Base-by-base conservation (phyloP, 1,140 invertebrate genomes). In the Cydia amplana region DNA sequence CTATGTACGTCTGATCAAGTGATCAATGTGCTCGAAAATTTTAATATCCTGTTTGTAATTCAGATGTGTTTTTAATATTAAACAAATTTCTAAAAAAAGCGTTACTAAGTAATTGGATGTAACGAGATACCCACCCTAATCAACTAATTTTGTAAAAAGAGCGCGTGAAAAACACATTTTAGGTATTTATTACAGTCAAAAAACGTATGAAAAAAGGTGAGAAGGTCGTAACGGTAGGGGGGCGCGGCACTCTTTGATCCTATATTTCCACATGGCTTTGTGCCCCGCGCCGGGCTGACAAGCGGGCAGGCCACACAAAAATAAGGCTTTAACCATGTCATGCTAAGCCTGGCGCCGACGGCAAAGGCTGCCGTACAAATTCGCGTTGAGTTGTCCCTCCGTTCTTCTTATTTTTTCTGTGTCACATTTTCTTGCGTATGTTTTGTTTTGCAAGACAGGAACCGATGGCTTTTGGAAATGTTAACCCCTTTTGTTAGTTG, bases 301-400 rank as follows among this genome's bases (percentile, higher is more conserved):
- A 87, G 89, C 88, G 87, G 83, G 84, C 85, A 83, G 86, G 89
- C 85, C 87, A 92, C 89, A 86, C 89, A 92, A 92, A 92, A 92
- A 92, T 92, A 91, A 89, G 89, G 91, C 91, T 91, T 91, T 91
- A 87, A 90, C 84, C 89, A 82, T 91, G 91, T 92, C 91, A 92
- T 84, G 83, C 89, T 91, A 91, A 92, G 89, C 90, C 89, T 92
- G 91, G 85, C 83, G 86, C 83, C 88, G 91, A 91, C 91, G 88
- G 88, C 89, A 92, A 92, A 91, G 91, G 88, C 89, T 86, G 82
- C 85, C 81, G 80, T 86, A 90, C 89, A 88, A 91, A 93, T 90
- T 90, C 87, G 83, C 82, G 84, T 88, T 86, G 89, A 88, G 88
- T 89, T 85, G 81, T 83, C 84, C 81, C 77, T 77, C 78, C 83